phyloP scores from a whole-genome alignment of 2,888 invertebrate genomes.

The Dynastes maya region DNA sequence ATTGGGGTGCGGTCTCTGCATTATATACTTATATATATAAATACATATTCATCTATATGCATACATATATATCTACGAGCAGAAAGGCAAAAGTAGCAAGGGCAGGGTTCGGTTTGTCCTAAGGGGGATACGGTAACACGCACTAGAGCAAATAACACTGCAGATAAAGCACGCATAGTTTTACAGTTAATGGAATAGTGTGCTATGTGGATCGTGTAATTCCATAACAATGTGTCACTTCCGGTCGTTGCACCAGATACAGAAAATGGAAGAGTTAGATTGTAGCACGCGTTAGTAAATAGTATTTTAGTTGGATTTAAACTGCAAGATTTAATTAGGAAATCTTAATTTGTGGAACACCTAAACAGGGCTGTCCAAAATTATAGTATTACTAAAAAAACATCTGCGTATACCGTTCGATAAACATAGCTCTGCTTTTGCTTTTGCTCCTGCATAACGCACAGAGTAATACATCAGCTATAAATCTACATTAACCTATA shows the following conservation, averaged over 20 bases:
- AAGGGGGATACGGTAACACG: constrained; percentile 60
- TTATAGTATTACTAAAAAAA: too few species aligned
- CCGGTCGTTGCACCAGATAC: constrained; percentile 61
- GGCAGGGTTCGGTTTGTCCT: constrained; percentile 58
- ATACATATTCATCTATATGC: background rate
- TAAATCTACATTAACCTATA: constrained; percentile 45
- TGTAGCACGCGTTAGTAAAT: too few species aligned
- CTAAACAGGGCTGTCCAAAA: too few species aligned
- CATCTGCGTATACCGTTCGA: too few species aligned
- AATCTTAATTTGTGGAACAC: too few species aligned
- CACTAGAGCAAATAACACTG: constrained; percentile 64
- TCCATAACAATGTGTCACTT: constrained; percentile 63
- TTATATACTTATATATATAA: background rate
- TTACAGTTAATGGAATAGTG: constrained; percentile 63
- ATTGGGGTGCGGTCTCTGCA: constrained; percentile 54
- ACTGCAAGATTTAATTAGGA: too few species aligned
- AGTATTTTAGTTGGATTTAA: too few species aligned
- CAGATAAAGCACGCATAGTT: constrained; percentile 67
- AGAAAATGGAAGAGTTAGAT: constrained; percentile 55
- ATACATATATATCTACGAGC: background rate
- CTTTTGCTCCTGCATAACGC: background rate
- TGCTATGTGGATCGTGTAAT: constrained; percentile 57
- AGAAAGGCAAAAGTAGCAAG: constrained; percentile 51
- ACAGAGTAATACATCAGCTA: background rate
- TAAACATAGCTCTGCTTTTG: too few species aligned